These are phyloP conservation scores for Urosaurus nigricauda DNA, from an alignment of 2,797 vertebrate genomes.

Conservation along the genomic window DNA sequence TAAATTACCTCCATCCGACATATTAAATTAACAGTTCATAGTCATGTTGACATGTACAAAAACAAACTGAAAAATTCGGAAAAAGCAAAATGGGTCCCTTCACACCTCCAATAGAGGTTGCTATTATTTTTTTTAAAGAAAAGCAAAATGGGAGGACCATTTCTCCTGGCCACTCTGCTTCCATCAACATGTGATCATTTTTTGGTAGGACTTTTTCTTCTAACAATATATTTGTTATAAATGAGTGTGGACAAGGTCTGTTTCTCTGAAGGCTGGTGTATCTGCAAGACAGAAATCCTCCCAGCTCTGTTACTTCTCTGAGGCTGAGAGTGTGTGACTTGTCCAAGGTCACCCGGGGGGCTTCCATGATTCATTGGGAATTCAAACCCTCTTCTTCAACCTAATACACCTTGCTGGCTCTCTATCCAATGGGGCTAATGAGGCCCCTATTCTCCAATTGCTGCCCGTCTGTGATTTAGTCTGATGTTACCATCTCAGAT, in stretches of 20 bases:
- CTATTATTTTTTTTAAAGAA: neutral
- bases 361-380: no score
- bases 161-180: no score
- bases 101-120: neutral
- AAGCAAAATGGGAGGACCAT: neutral
- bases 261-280: no score
- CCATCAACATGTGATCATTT: neutral
- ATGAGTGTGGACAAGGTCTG: neutral
- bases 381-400: no score
- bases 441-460: no score
- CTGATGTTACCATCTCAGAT: neutral
- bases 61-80: neutral
- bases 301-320: no score
- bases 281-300: no score
- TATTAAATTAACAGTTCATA: constrained; percentile 67
- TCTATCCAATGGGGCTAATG: no score
- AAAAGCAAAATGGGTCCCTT: neutral
- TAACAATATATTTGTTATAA: neutral
- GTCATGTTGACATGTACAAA: constrained; percentile 1
- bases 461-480: neutral
- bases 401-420: no score
- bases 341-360: no score
- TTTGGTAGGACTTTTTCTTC: neutral
- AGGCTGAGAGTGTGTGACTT: no score
- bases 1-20: constrained; percentile 68